A percentile compares a stretch with the other conserved stretches of the same genome.
Conservation (phyloP, 2,113 vertebrate species). For the Aphyosemion australe region DNA sequence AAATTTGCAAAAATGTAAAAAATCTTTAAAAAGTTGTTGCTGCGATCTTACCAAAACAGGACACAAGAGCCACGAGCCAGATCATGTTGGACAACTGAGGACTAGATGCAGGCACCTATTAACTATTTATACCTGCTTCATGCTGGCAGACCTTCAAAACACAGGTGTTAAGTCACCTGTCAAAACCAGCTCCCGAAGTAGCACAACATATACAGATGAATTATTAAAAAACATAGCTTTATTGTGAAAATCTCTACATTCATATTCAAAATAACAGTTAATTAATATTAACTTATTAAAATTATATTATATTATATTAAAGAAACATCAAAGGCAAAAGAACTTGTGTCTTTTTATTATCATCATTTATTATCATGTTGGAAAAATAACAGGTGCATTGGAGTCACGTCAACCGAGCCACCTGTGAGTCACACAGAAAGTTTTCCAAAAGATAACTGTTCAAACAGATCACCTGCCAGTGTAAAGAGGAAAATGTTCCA, state of each 20-base stretch:
- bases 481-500: constrained; percentile 11
- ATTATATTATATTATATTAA: neutral
- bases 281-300: too few species aligned
- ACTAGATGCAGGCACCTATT: neutral
- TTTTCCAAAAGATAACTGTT: constrained; percentile 32
- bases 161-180: constrained; percentile 19
- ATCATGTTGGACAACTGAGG: constrained; percentile 55
- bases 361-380: constrained; percentile 21
- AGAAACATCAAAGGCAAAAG: neutral
- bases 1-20: neutral
- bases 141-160: constrained; percentile 29
- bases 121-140: constrained; percentile 49
- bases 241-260: neutral
- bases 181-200: constrained; percentile 4
- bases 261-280: neutral
- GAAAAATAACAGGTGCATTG: constrained; percentile 50
- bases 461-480: neutral
- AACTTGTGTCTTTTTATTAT: constrained; percentile 10
- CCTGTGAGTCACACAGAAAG: constrained; percentile 14
- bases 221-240: neutral
- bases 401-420: constrained; percentile 3
- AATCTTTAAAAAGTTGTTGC: neutral
- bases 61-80: constrained; percentile 52
- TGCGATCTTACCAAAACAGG: constrained; percentile 59
- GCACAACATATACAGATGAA: neutral